Evolutionary conservation across 2,113 vertebrate genomes (phyloP), one percentile per base, ranked within the genome.

Genomic region (Meleagris gallopavo): DNA sequence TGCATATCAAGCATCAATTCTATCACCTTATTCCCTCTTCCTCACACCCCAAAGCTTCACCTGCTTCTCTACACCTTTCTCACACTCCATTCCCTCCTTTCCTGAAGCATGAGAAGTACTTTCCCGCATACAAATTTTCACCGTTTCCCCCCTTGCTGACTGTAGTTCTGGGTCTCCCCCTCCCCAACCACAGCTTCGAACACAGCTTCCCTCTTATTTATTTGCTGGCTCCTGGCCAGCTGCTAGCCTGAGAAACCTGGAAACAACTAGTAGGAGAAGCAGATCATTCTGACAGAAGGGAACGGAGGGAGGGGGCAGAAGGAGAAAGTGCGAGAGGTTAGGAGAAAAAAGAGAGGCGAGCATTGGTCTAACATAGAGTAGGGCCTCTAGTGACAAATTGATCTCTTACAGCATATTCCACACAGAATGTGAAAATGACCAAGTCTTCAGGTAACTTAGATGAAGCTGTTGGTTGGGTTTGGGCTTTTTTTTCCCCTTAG

Each of bases 231-330:
- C n/a, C 69, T 62, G 54, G 95, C 95, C 95, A 95, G 95, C 90
- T 91, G 86, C 85, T 78, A 91, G 91, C 85, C 94, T 90, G 90
- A 96, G 93, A 93, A 95, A 94, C 86, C 83, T 94, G 88, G 95
- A 94, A 96, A 94, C 89, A 89, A 90, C 81, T 74, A 89, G 88
- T 85, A 88, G 89, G 78, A 96, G 91, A 95, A 97, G 83, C 94
- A 95, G 90, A 94, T 96, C 95, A 95, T 57, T 92, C 84, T 94
- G 82, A 91, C 91, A 95, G 94, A 94, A 93, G 84, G 85, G 74
- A 83, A 83, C 16, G 22, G 60, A 87, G 78, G 83, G 74, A 86
- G 64, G 40, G 48, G 71, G 76, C 48, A 94, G 64, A 93, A 86
- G 71, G 73, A 91, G 91, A 94, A 95, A 91, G 89, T 91, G 86